These are phyloP conservation scores for Pygoscelis adeliae DNA, from an alignment of 2,113 vertebrate species.

Conservation along the genomic window DNA sequence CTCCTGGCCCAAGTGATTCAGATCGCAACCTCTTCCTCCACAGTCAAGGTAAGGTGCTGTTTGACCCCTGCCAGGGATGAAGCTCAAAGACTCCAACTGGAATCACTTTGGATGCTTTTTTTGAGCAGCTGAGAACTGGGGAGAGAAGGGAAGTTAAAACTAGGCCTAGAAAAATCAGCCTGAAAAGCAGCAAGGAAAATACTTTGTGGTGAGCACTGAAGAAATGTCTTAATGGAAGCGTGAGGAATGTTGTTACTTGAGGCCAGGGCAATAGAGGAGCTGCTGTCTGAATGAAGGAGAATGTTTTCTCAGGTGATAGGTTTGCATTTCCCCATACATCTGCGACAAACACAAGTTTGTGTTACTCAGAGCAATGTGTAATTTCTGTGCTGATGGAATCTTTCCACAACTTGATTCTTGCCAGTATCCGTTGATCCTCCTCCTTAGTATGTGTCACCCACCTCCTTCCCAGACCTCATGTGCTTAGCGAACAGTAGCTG, in stretches of 20 bases:
- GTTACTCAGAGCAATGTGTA: neutral
- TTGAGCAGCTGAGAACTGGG: neutral
- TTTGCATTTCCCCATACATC: neutral
- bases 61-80: neutral
- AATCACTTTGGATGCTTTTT: neutral
- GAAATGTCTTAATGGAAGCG: neutral
- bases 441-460: neutral
- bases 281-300: neutral
- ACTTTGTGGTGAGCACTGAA: neutral
- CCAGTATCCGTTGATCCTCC: neutral
- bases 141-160: neutral
- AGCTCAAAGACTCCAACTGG: neutral
- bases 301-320: neutral
- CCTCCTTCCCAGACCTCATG: neutral
- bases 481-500: neutral
- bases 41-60: conserved; percentile 76
- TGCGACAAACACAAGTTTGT: neutral
- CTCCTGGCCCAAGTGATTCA: conserved; percentile 87
- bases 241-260: neutral
- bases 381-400: neutral
- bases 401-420: neutral
- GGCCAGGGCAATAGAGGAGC: neutral
- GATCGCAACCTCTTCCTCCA: conserved; percentile 85
- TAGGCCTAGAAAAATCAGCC: neutral
- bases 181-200: neutral